Percentiles rank a stretch among this genome's conserved stretches.
These are phyloP conservation scores for Colletes gigas DNA, from an alignment of 1,140 invertebrate species.

Conservation along the genomic window DNA sequence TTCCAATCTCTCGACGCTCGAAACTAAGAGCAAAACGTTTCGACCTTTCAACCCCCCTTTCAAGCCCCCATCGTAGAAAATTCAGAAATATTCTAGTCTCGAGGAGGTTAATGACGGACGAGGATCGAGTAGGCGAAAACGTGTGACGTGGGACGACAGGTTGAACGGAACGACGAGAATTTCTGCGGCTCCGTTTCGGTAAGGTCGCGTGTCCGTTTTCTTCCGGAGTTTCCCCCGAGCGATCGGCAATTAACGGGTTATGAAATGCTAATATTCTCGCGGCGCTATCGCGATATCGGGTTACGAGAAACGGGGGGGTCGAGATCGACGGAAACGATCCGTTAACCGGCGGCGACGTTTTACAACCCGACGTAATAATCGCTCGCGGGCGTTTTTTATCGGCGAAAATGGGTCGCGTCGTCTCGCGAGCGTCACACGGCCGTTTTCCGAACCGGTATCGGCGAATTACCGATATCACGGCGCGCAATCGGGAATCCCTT, in stretches of 20 bases:
- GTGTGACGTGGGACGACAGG: no score
- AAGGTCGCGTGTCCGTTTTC: conserved; percentile 29
- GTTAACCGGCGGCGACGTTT: conserved; percentile 6
- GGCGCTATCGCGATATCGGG: conserved; percentile 20
- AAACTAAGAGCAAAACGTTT: no score
- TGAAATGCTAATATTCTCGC: conserved; percentile 44
- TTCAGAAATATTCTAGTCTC: no score
- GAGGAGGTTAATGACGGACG: no score
- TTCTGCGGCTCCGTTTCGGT: not conserved
- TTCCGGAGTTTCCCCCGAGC: conserved; percentile 13
- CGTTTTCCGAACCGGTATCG: not conserved
- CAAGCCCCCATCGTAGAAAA: no score
- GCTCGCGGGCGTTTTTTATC: no score
- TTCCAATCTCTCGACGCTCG: no score
- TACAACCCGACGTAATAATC: not conserved
- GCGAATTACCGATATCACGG: conserved; percentile 32
- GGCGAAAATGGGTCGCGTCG: not conserved
- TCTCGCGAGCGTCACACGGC: not conserved
- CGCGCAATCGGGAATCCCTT: conserved; percentile 41
- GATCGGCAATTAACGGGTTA: conserved; percentile 42
- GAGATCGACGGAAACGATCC: conserved; percentile 36
- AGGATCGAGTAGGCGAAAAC: no score
- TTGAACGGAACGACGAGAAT: not conserved
- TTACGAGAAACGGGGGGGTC: conserved; percentile 18
- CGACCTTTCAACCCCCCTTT: no score